Evolutionary conservation across 1,140 invertebrate genomes (phyloP).

Genomic region (Neoseiulus cucumeris): DNA sequence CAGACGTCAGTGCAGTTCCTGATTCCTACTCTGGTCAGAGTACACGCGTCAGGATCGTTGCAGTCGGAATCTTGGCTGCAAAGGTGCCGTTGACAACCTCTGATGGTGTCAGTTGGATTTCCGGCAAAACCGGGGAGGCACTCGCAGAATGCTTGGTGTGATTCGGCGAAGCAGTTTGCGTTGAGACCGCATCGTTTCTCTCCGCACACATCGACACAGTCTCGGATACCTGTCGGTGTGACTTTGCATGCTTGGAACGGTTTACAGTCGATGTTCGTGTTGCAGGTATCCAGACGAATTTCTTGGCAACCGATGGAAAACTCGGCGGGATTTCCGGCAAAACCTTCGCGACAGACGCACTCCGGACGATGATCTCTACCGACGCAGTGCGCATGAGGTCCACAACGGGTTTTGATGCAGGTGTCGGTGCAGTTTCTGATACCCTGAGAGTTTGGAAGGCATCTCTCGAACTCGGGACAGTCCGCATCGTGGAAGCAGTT

Average conservation of each 20-base stretch:
- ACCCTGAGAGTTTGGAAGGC: neutral
- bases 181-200: conserved; percentile 56
- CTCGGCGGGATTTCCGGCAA: conserved; percentile 19
- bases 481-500: conserved; percentile 17
- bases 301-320: conserved; percentile 16
- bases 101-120: conserved; percentile 49
- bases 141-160: conserved; percentile 51
- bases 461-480: neutral
- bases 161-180: conserved; percentile 54
- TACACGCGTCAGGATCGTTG: conserved; percentile 34
- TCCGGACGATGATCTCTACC: conserved; percentile 14
- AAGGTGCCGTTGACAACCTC: conserved; percentile 23
- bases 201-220: conserved; percentile 32
- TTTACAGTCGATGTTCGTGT: neutral
- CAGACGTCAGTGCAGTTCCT: conserved; percentile 18
- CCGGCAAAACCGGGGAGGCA: conserved; percentile 42
- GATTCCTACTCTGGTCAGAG: conserved; percentile 20
- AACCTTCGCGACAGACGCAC: conserved; percentile 13
- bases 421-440: conserved; percentile 17
- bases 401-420: conserved; percentile 18
- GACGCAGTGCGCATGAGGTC: conserved; percentile 10
- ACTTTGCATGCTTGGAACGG: conserved; percentile 15
- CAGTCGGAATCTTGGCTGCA: conserved; percentile 53
- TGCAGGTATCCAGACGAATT: conserved; percentile 1
- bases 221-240: conserved; percentile 16